phyloP scores from a whole-genome alignment of 37 sponge, comb jelly and placozoan genomes.

The Bolinopsis microptera region DNA sequence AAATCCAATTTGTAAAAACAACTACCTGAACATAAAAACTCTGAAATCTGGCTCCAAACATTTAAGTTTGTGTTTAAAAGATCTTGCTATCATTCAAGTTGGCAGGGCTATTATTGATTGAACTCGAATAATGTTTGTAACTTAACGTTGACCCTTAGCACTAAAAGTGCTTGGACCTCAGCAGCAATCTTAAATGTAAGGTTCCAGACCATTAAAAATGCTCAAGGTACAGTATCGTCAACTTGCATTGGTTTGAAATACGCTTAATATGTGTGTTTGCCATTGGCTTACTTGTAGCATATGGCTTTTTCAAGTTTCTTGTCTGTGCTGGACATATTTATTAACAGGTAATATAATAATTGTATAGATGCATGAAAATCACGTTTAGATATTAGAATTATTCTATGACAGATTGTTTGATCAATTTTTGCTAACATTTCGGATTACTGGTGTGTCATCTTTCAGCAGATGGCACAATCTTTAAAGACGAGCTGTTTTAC shows the following conservation, averaged over 20 bases:
- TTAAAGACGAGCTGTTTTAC: slow-evolving; percentile 39
- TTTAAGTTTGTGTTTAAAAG: neutral
- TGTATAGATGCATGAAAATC: slow-evolving; percentile 63
- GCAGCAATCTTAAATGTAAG: neutral
- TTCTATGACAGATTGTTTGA: slow-evolving; percentile 62
- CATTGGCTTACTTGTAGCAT: slow-evolving; percentile 60
- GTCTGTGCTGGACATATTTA: slow-evolving; percentile 65
- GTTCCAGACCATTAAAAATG: neutral
- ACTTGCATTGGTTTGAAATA: slow-evolving; percentile 17
- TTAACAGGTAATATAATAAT: slow-evolving; percentile 61
- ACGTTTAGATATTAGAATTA: slow-evolving; percentile 64
- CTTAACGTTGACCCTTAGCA: slow-evolving; percentile 11
- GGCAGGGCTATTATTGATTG: neutral
- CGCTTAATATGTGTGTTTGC: slow-evolving; percentile 59
- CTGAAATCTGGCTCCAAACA: neutral
- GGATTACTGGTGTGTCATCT: slow-evolving; percentile 53
- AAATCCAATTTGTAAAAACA: neutral
- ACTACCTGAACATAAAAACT: neutral
- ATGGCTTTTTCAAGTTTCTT: slow-evolving; percentile 58
- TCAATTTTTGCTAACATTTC: slow-evolving; percentile 58
- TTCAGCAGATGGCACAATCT: slow-evolving; percentile 32
- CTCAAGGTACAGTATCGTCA: neutral
- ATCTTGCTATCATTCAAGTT: neutral
- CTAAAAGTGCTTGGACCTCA: neutral
- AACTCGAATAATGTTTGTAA: neutral